Percentiles rank a stretch among this genome's conserved stretches.
phyloP scores from a whole-genome alignment of 1,140 invertebrate genomes.

The Ceratitis capitata region DNA sequence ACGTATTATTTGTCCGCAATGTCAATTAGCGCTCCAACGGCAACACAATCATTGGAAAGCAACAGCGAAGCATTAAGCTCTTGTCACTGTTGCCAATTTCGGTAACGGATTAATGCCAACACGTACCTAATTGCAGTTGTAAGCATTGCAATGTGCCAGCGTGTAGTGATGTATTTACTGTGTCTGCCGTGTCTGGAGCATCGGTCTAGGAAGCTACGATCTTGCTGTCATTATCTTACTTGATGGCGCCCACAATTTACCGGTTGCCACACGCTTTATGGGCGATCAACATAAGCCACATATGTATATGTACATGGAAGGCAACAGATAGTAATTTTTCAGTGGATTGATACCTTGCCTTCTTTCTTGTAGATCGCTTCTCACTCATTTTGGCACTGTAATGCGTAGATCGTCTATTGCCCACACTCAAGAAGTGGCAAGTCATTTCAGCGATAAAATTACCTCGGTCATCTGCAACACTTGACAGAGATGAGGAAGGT shows the following conservation, averaged over 20 bases:
- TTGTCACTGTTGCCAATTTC: conserved; percentile 12
- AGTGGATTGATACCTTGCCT: neutral
- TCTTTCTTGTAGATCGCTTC: neutral
- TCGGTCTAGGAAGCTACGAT: neutral
- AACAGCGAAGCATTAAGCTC: neutral
- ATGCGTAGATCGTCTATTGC: neutral
- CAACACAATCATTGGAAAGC: neutral
- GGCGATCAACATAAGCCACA: neutral
- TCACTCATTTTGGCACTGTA: neutral
- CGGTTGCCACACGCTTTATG: neutral
- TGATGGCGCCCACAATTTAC: conserved; percentile 14
- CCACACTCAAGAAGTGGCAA: neutral
- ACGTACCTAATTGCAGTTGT: conserved; percentile 14
- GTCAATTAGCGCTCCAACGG: conserved; percentile 2
- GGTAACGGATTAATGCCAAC: conserved; percentile 25
- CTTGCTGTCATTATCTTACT: neutral
- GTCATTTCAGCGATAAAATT: conserved; percentile 4
- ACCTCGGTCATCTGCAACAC: conserved; percentile 25
- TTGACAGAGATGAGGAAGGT: neutral
- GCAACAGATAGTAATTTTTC: neutral
- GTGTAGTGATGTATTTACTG: neutral
- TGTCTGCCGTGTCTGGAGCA: neutral
- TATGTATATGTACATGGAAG: neutral
- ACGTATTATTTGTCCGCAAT: neutral
- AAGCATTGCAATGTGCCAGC: neutral